A percentile compares a stretch with the other conserved stretches of the same genome.
Evolutionary conservation across 2,797 vertebrate genomes (phyloP).

Genomic region (Schizothorax lantsangensis): DNA sequence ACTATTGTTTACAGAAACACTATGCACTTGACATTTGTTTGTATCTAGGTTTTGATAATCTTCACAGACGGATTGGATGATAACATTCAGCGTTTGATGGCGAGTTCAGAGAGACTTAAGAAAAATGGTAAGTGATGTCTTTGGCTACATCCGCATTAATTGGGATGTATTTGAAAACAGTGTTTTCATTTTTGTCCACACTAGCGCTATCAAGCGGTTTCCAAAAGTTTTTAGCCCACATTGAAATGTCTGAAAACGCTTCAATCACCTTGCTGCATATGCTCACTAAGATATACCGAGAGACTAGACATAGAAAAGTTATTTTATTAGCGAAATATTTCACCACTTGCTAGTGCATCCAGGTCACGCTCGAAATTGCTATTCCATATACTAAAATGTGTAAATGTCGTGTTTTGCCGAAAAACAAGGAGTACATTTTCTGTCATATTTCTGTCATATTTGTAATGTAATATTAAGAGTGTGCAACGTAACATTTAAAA

Average conservation of each 20-base stretch:
- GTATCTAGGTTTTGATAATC: slow-evolving; percentile 13
- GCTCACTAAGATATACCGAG: neutral
- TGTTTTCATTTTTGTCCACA: neutral
- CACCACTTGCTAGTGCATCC: no score
- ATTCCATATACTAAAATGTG: no score
- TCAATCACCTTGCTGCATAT: neutral
- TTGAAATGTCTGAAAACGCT: neutral
- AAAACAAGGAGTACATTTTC: neutral
- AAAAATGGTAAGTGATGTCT: slow-evolving; percentile 66
- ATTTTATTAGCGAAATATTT: neutral
- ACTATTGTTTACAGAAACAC: neutral
- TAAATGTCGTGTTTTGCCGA: no score
- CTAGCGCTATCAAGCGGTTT: neutral
- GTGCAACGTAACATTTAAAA: no score
- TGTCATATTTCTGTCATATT: neutral
- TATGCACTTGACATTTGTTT: neutral
- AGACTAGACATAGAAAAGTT: neutral
- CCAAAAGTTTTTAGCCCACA: neutral
- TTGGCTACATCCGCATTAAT: neutral
- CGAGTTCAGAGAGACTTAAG: slow-evolving; percentile 73
- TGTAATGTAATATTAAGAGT: neutral
- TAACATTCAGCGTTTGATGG: slow-evolving; percentile 74
- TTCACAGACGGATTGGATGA: slow-evolving; percentile 84
- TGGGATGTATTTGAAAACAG: neutral
- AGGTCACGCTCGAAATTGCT: no score